Percentiles rank a stretch among this genome's conserved stretches.
These are phyloP conservation scores for Arrhamphus sclerolepis DNA, from an alignment of 2,797 vertebrate species.

Conservation along the genomic window DNA sequence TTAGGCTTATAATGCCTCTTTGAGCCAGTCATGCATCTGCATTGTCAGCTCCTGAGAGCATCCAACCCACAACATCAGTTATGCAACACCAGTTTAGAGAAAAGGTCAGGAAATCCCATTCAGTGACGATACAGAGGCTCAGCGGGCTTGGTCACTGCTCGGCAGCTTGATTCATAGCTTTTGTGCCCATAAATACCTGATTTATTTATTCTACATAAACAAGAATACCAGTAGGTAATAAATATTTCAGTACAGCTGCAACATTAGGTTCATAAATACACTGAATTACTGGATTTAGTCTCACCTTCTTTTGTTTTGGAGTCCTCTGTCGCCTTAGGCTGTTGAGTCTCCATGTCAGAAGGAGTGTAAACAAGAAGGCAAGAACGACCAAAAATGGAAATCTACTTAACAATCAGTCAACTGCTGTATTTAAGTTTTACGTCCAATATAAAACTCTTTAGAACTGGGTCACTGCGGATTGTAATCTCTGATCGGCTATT, in stretches of 20 bases:
- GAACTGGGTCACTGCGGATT: constrained; percentile 35
- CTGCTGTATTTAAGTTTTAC: constrained; percentile 3
- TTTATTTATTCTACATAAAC: background rate
- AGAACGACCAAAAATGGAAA: background rate
- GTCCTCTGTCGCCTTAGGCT: constrained; percentile 35
- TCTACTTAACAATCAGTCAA: constrained; percentile 3
- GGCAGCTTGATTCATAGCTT: background rate
- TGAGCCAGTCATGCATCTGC: constrained; percentile 30
- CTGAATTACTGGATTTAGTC: background rate
- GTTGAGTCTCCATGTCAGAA: constrained; percentile 49
- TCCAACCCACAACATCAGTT: constrained; percentile 40
- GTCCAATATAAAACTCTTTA: constrained; percentile 23
- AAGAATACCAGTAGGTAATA: background rate
- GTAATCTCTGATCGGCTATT: constrained; percentile 6
- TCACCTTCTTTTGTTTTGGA: constrained; percentile 53
- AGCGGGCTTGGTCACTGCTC: background rate
- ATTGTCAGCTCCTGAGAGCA: background rate
- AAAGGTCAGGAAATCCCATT: constrained; percentile 59
- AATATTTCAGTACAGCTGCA: no score
- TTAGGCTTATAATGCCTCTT: constrained; percentile 21
- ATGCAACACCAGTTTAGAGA: constrained; percentile 32
- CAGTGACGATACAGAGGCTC: constrained; percentile 9
- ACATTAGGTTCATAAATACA: no score
- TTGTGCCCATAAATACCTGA: constrained; percentile 2
- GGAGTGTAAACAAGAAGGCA: constrained; percentile 10